phyloP scores from a whole-genome alignment of 2,888 invertebrate genomes.

The Lepidochitona cinerea region DNA sequence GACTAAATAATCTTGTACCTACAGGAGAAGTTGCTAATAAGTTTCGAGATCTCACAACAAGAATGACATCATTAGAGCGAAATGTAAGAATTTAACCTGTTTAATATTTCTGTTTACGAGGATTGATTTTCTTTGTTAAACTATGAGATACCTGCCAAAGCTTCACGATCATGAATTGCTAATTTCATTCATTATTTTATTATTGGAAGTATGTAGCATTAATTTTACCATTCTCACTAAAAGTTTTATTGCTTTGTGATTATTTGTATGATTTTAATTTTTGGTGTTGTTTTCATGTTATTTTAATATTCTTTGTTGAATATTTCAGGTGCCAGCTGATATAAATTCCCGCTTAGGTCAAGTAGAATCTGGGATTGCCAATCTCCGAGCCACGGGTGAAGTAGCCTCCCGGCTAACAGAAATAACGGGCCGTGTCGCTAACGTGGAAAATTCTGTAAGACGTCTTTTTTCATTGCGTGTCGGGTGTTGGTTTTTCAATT shows the following conservation, averaged over 20 bases:
- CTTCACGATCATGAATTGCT: no score
- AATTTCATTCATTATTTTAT: no score
- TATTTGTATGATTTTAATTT: no score
- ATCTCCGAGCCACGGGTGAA: slow-evolving; percentile 48
- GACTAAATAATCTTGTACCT: slow-evolving; percentile 20
- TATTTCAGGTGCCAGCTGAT: slow-evolving; percentile 8
- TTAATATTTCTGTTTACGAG: neutral
- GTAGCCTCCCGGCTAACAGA: slow-evolving; percentile 36
- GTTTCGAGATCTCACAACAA: slow-evolving; percentile 14
- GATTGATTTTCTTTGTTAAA: no score
- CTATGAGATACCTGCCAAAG: no score
- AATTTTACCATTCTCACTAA: no score
- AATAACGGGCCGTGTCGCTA: slow-evolving; percentile 32
- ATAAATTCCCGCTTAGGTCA: slow-evolving; percentile 31
- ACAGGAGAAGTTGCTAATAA: slow-evolving; percentile 16
- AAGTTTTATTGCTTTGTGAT: no score
- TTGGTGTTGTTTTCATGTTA: no score
- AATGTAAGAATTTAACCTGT: slow-evolving; percentile 12
- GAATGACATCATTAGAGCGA: slow-evolving; percentile 1
- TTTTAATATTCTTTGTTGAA: neutral
- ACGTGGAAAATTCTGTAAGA: slow-evolving; percentile 25
- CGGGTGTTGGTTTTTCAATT: no score
- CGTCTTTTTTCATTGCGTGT: no score
- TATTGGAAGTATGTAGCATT: no score
- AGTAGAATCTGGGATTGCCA: slow-evolving; percentile 40